phyloP scores from a whole-genome alignment of 2,113 vertebrate genomes.

The Dolichotis patagonum region DNA sequence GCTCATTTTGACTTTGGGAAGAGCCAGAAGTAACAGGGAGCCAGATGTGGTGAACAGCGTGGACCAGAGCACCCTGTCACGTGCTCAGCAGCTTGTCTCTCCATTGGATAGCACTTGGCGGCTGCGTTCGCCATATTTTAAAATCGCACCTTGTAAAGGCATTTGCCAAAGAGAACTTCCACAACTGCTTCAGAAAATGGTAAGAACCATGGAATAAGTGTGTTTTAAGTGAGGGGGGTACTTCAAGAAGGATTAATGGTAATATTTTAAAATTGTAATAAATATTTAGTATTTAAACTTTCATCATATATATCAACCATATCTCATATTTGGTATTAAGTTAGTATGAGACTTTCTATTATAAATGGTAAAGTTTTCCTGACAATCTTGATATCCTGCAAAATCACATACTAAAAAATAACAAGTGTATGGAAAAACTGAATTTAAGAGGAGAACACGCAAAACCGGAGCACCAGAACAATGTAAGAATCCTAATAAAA shows the following conservation, averaged over 20 bases:
- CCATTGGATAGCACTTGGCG: neutral
- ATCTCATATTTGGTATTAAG: neutral
- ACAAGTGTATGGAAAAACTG: conserved; percentile 2
- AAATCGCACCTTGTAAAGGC: neutral
- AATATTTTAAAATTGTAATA: neutral
- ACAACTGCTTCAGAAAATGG: neutral
- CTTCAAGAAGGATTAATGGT: neutral
- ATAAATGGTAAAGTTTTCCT: neutral
- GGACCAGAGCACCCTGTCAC: rapidly evolving
- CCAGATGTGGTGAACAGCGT: neutral
- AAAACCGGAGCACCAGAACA: neutral
- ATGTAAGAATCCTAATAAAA: conserved; percentile 33
- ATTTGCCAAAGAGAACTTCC: neutral
- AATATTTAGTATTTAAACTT: neutral
- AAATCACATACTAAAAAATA: conserved; percentile 43
- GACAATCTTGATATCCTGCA: neutral
- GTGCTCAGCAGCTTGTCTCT: neutral
- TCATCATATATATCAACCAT: neutral
- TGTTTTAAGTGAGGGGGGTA: neutral
- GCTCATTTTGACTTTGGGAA: neutral
- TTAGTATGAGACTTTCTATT: neutral
- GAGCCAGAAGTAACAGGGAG: neutral
- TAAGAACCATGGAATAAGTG: neutral
- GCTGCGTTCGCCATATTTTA: neutral
- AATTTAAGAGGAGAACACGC: neutral